These are phyloP conservation scores for Nycteola revayana DNA, from an alignment of 2,888 invertebrate genomes.

Conservation along the genomic window DNA sequence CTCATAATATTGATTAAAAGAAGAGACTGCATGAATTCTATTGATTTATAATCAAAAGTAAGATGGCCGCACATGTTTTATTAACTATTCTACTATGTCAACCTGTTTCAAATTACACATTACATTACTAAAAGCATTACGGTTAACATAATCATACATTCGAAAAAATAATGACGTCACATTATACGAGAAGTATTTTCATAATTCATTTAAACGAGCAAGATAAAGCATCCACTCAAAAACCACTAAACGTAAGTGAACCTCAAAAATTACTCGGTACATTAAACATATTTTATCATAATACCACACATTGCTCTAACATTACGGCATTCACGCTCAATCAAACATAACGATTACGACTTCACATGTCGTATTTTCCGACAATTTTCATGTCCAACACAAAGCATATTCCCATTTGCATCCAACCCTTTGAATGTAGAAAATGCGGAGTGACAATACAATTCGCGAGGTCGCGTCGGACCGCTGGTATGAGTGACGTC, in stretches of 20 bases:
- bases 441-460: slow-evolving; percentile 41
- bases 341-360: slow-evolving; percentile 28
- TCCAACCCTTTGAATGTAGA: slow-evolving; percentile 36
- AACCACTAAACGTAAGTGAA: not conserved
- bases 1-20: too few species aligned
- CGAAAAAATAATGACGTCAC: too few species aligned
- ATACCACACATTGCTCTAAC: slow-evolving; percentile 4
- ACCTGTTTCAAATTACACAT: too few species aligned
- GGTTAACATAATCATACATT: too few species aligned
- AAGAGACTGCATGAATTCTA: too few species aligned
- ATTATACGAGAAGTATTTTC: too few species aligned
- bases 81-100: too few species aligned
- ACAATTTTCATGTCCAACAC: slow-evolving; percentile 31
- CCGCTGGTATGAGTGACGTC: slow-evolving; percentile 25
- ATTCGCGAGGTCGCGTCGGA: slow-evolving; percentile 33
- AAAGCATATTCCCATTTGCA: slow-evolving; percentile 36
- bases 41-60: too few species aligned
- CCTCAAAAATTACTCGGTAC: not conserved
- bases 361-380: slow-evolving; percentile 26
- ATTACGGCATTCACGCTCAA: slow-evolving; percentile 10
- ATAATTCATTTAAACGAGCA: too few species aligned
- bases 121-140: too few species aligned
- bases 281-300: not conserved
- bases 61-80: too few species aligned
- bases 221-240: too few species aligned